Base-by-base conservation (phyloP, 2,797 vertebrate species). In the Anguilla anguilla region DNA sequence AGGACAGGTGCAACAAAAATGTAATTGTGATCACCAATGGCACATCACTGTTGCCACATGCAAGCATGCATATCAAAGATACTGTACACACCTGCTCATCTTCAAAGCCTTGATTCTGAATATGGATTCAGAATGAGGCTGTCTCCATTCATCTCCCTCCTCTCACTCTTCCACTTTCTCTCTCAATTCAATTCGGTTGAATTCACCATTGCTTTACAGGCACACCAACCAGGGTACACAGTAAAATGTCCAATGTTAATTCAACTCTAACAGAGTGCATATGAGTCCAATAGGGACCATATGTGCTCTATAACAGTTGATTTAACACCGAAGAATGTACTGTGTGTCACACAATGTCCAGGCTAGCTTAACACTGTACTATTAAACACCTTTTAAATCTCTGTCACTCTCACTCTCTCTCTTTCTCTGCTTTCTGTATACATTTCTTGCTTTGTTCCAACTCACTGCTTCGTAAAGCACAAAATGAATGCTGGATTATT, bases 1-100 rank as follows among this genome's bases (percentile, higher is more conserved):
- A 13, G 11, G 35, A 39, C 74, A 79, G 74, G 74, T 79, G 74
- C 74, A 46, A 46, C 6, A 22, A 79, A 39, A 35, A n/a, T 5
- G 1, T 79, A 35, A 79, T 43, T 79, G 74, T 79, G 35, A 19
- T 46, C 74, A 43, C 15, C 74, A 1, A 19, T 79, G 15, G 0
- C 72, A 11, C 51, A 3, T 61, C 64, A 87, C 88, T 89, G 91
- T 89, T 86, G 5, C 81, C 49, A 67, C 90, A 92, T 92, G 87
- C 91, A 86, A 90, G 88, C 77, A 43, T 91, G 89, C 90, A 89
- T 92, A 94, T 94, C 92, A 95, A 95, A 95, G 91, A 90, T 53
- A 86, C 46, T 39, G 19, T 90, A 92, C 92, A 94, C 94, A 93
- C 92, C 91, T 92, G 93, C 93, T 89, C 92, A 91, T 94, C 92